Evolutionary conservation across 2,797 vertebrate genomes (phyloP), one percentile per base, ranked within the genome.

Genomic region (Tangara arthus): DNA sequence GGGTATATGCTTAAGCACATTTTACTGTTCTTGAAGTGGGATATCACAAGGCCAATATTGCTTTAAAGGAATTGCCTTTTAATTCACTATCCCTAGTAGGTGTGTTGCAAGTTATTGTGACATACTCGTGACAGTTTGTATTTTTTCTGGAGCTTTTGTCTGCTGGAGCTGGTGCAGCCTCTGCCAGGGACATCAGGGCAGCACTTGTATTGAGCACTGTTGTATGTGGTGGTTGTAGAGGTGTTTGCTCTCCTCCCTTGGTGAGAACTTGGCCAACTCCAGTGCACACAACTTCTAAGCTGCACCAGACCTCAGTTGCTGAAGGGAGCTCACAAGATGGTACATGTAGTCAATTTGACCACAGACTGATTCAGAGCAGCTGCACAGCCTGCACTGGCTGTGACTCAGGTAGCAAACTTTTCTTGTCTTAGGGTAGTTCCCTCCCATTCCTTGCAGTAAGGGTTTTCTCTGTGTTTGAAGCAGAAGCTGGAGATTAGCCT

Each of bases 231-330:
- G 24, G 21, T 20, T 44, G 30, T 5, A 57, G 27, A 56, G 13
- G 7, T 52, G 13, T 5, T 55, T 61, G 18, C 23, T 80, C 8
- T 70, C 5, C 28, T 65, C 32, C 8, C 13, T 27, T 44, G 3
- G 2, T 52, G 32, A 23, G 39, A 80, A 63, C 21, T 12, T 47
- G n/a, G 11, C 47, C 50, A 44, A 1, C 18, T 61, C 30, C 27
- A 34, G 22, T 0, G 9, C 12, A 11, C 2, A 0, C 22, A 52
- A 2, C 3, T 20, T 69, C 35, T 17, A 35, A 71, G 18, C 10
- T 22, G 34, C 26, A 49, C 8, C 24, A 76, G 39, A 10, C 22
- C 28, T 56, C 1, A 0, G 63, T 4, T 37, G 32, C 47, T 79
- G 83, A 47, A 60, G n/a, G 60, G n/a, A 87, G 50, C 32, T 91